Base-by-base conservation (phyloP, 2,797 vertebrate genomes). In the Gambusia yucatana region DNA sequence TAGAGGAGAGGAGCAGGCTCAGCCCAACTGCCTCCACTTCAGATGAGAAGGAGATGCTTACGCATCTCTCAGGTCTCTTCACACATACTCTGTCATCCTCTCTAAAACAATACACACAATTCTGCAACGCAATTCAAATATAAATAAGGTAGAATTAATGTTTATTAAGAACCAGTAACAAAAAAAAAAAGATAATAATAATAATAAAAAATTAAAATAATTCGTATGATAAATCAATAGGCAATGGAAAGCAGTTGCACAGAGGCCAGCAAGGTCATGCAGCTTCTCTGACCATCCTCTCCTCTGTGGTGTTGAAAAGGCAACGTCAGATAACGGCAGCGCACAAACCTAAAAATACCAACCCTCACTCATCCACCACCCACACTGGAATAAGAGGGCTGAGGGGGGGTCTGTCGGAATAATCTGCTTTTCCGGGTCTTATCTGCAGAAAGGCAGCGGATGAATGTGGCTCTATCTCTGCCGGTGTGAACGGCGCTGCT, bases 361-460 rank as follows among this genome's bases (percentile, higher is more conserved):
- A 86, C 81, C 86, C 89, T 88, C 84, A 16, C 73, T 59, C n/a
- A 72, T 88, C 88, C 90, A 88, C 89, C 86, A 90, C 87, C 92
- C 89, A 88, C 87, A 80, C 72, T 91, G 92, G 93, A 94, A 87
- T 92, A 90, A 90, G 88, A 90, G 90, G 84, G 91, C 87, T 85
- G 72, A 87, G 91, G 91, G 88, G 88, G 72, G 88, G 94, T 93
- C 89, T 41, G 8, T 16, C 10, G 90, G 92, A 96, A 96, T 96
- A 96, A 96, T 97, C 96, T 96, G 96, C 96, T 95, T 95, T 96
- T 91, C 94, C 95, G 94, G 96, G 93, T 93, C 96, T 97, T 98
- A 98, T 98, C 98, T 86, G 90, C 73, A 96, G 95, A 93, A 95
- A 96, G 95, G 94, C 95, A 90, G 96, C 94, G 96, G 94, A 33